Percentiles rank a stretch among this genome's conserved stretches.
Evolutionary conservation across 2,888 invertebrate species (phyloP).

Genomic region (Pocota personata): DNA sequence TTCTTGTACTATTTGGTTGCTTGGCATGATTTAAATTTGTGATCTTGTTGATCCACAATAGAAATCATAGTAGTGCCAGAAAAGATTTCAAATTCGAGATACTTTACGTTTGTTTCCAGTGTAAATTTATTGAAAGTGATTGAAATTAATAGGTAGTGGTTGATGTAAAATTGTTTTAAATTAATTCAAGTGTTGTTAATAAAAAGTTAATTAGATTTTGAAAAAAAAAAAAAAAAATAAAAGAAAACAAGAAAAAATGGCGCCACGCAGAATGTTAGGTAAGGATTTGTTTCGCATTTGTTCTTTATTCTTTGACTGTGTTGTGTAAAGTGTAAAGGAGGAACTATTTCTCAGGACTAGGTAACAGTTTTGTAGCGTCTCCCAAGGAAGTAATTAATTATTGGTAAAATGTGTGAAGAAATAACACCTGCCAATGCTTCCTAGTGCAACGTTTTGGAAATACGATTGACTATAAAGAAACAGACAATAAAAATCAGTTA

Average conservation of each 20-base stretch:
- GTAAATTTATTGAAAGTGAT: conserved; percentile 8
- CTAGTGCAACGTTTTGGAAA: too few relatives aligned
- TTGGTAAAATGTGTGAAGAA: too few relatives aligned
- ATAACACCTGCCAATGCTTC: too few relatives aligned
- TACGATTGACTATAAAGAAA: too few relatives aligned
- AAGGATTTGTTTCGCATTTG: conserved; percentile 2
- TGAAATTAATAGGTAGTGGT: conserved; percentile 32
- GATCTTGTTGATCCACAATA: conserved; percentile 42
- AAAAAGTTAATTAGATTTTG: not conserved
- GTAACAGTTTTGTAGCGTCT: too few relatives aligned
- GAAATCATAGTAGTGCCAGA: conserved; percentile 51
- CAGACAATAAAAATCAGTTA: too few relatives aligned
- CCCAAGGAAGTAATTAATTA: too few relatives aligned
- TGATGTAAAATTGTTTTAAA: not conserved
- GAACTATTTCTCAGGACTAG: not conserved
- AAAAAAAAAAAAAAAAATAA: not conserved
- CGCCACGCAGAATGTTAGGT: conserved; percentile 42
- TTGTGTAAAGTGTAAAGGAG: not conserved
- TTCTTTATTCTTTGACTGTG: too few relatives aligned
- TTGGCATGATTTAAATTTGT: not conserved
- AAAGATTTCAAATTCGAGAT: not conserved
- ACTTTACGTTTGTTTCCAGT: not conserved
- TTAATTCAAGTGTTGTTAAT: not conserved
- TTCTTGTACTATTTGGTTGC: not conserved
- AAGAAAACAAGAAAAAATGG: conserved; percentile 1